Conservation (phyloP, 2,113 vertebrate genomes). For the Fregetta grallaria region DNA sequence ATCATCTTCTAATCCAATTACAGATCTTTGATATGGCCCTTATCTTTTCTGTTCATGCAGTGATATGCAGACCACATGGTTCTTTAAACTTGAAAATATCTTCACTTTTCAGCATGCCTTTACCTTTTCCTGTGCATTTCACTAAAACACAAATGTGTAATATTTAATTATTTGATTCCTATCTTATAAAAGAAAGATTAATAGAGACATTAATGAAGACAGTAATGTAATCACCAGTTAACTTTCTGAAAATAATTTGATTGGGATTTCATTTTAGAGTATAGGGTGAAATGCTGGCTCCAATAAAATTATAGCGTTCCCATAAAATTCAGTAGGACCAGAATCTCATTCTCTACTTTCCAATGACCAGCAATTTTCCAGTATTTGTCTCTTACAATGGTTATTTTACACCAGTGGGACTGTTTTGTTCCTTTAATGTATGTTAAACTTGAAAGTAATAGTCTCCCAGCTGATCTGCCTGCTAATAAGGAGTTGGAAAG, state of each 20-base stretch:
- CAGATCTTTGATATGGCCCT: constrained; percentile 62
- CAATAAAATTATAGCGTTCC: neutral
- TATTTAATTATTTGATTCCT: constrained; percentile 68
- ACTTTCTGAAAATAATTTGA: constrained; percentile 36
- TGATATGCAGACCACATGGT: constrained; percentile 44
- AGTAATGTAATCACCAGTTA: constrained; percentile 34
- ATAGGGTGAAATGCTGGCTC: neutral
- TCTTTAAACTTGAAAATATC: constrained; percentile 59
- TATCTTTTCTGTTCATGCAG: constrained; percentile 64
- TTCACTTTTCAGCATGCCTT: constrained; percentile 66
- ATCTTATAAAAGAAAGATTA: constrained; percentile 60
- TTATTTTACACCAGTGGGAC: neutral
- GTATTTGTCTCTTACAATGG: neutral
- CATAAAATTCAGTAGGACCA: neutral
- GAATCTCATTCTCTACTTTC: constrained; percentile 1
- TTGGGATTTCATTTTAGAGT: constrained; percentile 5
- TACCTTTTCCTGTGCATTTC: constrained; percentile 66
- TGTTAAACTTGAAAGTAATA: neutral
- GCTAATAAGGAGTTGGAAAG: neutral
- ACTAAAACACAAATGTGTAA: constrained; percentile 54
- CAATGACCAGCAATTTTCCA: neutral
- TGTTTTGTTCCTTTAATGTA: neutral
- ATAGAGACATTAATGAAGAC: constrained; percentile 48
- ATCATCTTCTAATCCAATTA: constrained; percentile 71
- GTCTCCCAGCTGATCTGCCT: neutral